phyloP scores from a whole-genome alignment of 2,113 vertebrate species.

The Ibidorhyncha struthersii region DNA sequence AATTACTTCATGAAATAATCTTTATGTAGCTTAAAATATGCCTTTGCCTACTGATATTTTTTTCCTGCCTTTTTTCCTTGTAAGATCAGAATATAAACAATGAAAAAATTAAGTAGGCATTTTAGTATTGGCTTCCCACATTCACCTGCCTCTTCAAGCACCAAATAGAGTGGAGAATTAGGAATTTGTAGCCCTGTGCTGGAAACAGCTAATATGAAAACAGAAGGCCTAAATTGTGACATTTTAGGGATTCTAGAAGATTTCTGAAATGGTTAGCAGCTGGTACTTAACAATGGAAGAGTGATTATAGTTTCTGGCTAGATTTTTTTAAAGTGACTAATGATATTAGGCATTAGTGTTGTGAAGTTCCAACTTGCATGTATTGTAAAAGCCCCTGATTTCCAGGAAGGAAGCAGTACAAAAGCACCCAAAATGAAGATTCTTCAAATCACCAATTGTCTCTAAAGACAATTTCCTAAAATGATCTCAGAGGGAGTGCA shows the following conservation, averaged over 20 bases:
- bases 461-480: neutral
- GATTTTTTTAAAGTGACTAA: neutral
- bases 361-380: neutral
- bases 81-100: neutral
- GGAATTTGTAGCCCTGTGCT: neutral
- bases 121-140: neutral
- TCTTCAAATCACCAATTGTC: neutral
- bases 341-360: neutral
- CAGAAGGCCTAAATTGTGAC: neutral
- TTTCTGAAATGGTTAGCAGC: conserved; percentile 1
- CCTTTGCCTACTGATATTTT: neutral
- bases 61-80: too few species aligned
- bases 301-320: neutral
- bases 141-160: neutral
- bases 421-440: neutral
- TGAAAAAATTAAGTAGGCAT: neutral
- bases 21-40: neutral
- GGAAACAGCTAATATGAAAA: neutral
- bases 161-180: neutral
- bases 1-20: neutral
- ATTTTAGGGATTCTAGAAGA: neutral
- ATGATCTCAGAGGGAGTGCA: neutral
- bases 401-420: neutral
- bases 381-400: neutral
- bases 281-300: neutral